A percentile compares a stretch with the other conserved stretches of the same genome.
These are phyloP conservation scores for Catostylus mosaicus DNA, from an alignment of 30 jellyfish, hydroid and myxozoan species.

Conservation along the genomic window DNA sequence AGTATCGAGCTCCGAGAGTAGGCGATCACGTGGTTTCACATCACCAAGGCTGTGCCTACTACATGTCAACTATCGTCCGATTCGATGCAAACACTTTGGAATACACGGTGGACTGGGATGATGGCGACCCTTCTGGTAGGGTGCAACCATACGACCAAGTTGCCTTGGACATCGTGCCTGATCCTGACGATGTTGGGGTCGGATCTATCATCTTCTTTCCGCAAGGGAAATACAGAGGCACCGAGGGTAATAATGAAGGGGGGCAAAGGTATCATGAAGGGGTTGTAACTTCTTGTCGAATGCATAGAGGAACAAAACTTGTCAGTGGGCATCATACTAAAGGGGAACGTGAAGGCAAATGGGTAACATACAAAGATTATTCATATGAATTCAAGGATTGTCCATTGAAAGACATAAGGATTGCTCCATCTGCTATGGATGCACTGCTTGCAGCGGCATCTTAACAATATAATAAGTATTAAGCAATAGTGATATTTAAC, in stretches of 20 bases:
- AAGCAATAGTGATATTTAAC: too few relatives aligned
- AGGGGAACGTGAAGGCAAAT: conserved; percentile 73
- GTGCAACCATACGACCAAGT: conserved; percentile 70
- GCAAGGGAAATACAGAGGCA: conserved; percentile 75
- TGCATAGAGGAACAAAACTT: background rate
- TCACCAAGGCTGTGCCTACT: conserved; percentile 67
- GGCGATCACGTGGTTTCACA: conserved; percentile 90
- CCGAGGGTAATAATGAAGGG: conserved; percentile 76
- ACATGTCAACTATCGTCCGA: conserved; percentile 80
- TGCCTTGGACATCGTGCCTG: conserved; percentile 82
- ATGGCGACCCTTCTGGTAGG: conserved; percentile 86
- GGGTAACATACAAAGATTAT: conserved; percentile 66
- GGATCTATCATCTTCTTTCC: conserved; percentile 85
- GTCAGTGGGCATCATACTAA: conserved; percentile 74
- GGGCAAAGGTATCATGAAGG: conserved; percentile 89
- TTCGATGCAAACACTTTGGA: conserved; percentile 64
- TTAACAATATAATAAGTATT: background rate
- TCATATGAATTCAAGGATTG: conserved; percentile 38
- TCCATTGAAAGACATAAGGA: conserved; percentile 50
- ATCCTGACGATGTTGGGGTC: conserved; percentile 75
- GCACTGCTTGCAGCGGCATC: conserved; percentile 39
- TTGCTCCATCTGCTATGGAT: conserved; percentile 92
- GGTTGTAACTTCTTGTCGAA: conserved; percentile 40
- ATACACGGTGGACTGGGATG: conserved; percentile 88
- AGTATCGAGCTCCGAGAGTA: conserved; percentile 60